Base-by-base conservation (phyloP, 2,797 vertebrate genomes). In the Pyrocephalus nanus region DNA sequence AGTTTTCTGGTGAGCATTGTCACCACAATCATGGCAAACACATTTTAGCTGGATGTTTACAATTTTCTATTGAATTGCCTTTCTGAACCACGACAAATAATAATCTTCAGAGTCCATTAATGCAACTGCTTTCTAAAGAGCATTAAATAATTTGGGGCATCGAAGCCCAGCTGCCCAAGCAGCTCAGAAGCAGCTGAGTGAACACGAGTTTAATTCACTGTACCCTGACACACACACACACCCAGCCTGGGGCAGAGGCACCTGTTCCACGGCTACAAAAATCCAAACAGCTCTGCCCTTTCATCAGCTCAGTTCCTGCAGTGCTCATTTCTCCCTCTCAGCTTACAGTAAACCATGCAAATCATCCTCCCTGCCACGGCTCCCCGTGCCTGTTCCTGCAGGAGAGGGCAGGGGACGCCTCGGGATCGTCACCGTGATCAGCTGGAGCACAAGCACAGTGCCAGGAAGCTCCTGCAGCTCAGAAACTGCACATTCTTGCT, bases 401-500 rank as follows among this genome's bases (percentile, higher is more conserved):
- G 74, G 92, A 95, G 89, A 54, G 95, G 62, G 91, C 19, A 93
- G 96, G 95, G 97, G 75, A 92, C 97, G 95, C 73, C 92, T 76
- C 74, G 21, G 53, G 61, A 12, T 71, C 86, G 81, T 76, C 76
- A 83, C 34, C 15, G 53, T 81, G 91, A 93, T 87, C 48, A 86
- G 80, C 91, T 71, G 89, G 21, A 86, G 86, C 62, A 72, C 90
- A 93, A 97, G 96, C 93, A 82, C 55, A 94, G 96, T 51, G 86
- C 97, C 97, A 96, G 95, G 95, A 91, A 94, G 95, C 88, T 96
- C 62, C 65, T 79, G 92, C 64, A 79, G 94, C 93, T 57, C 45
- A 80, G 84, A 92, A 97, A 96, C 96, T 95, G 93, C 86, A 20
- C 91, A 11, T 98, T 99, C 99, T 99, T 99, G 99, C 99, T 99